phyloP scores from a whole-genome alignment of 2,888 invertebrate genomes.

The Trichopria drosophilae region DNA sequence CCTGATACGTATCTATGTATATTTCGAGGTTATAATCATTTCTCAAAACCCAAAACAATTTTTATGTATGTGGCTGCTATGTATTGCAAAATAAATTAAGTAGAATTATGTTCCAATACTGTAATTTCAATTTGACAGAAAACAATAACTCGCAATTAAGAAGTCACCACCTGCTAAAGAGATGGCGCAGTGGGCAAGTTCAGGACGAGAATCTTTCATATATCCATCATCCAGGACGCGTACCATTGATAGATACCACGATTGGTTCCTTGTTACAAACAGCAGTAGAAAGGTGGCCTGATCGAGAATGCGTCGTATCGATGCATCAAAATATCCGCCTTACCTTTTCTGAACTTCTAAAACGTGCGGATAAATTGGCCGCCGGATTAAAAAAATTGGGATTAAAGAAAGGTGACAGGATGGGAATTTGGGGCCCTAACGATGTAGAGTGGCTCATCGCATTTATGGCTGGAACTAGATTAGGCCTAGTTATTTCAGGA shows the following conservation, averaged over 20 bases:
- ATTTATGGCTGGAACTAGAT: conserved; percentile 71
- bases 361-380: conserved; percentile 71
- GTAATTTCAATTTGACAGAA: background rate
- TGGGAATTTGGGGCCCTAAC: conserved; percentile 83
- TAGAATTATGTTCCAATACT: background rate
- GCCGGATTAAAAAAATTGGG: conserved; percentile 73
- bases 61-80: too few relatives aligned
- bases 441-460: conserved; percentile 74
- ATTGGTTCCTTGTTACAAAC: conserved; percentile 64
- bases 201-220: conserved; percentile 58
- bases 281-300: conserved; percentile 62
- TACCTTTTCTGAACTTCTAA: conserved; percentile 61
- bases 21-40: too few relatives aligned
- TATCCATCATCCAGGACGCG: conserved; percentile 59
- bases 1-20: too few relatives aligned
- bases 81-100: background rate
- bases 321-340: conserved; percentile 61
- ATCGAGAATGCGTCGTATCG: conserved; percentile 63
- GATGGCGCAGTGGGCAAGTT: too few relatives aligned
- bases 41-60: too few relatives aligned
- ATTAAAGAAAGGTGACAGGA: conserved; percentile 69
- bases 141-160: conserved; percentile 1
- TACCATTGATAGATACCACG: conserved; percentile 62
- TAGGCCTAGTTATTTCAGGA: conserved; percentile 74
- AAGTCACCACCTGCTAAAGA: background rate